A percentile compares a stretch with the other conserved stretches of the same genome.
Conservation (phyloP, 2,888 invertebrate species). For the Julus scanicus region DNA sequence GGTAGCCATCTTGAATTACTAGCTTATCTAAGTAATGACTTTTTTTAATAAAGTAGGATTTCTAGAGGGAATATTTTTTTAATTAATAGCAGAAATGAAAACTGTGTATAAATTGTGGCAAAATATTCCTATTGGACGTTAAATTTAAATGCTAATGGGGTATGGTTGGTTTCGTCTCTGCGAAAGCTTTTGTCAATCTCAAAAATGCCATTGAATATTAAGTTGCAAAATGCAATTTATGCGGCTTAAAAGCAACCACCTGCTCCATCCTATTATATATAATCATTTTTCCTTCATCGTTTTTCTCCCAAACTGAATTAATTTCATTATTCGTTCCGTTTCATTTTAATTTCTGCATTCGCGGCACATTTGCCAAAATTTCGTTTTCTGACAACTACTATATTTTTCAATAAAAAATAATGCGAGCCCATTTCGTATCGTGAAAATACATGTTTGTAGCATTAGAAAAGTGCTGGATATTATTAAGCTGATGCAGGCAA, state of each 20-base stretch:
- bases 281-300: conserved; percentile 27
- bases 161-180: neutral
- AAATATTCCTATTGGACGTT: neutral
- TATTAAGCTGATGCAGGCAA: too few species aligned
- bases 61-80: neutral
- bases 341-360: conserved; percentile 16
- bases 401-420: conserved; percentile 4
- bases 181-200: neutral
- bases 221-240: conserved; percentile 19
- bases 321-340: conserved; percentile 21
- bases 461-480: too few species aligned
- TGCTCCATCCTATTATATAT: conserved; percentile 25
- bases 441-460: too few species aligned
- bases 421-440: too few species aligned
- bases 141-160: conserved; percentile 6
- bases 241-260: conserved; percentile 33
- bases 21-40: neutral
- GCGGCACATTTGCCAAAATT: conserved; percentile 11
- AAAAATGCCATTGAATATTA: conserved; percentile 23
- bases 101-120: neutral
- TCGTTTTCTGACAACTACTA: neutral
- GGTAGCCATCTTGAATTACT: too few species aligned
- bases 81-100: neutral
- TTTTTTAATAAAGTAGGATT: neutral
- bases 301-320: neutral